These are phyloP conservation scores for Cairina moschata DNA, from an alignment of 2,113 vertebrate genomes.

Conservation along the genomic window DNA sequence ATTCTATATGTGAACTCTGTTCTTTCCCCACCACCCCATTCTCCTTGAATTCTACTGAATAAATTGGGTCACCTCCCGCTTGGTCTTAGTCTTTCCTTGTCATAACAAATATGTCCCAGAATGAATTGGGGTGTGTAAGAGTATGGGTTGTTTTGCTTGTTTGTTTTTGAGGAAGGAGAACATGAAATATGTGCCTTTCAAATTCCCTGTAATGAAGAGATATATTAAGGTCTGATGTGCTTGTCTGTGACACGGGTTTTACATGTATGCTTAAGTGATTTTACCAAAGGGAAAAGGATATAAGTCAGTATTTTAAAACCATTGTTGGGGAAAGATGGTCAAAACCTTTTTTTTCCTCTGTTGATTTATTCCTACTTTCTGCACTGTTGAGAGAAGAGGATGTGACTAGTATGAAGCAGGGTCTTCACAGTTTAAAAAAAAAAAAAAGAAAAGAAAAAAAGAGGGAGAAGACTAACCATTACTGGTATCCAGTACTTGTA, in stretches of 20 bases:
- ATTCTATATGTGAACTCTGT: neutral
- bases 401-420: neutral
- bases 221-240: neutral
- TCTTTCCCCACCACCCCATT: neutral
- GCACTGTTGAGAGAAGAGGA: neutral
- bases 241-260: neutral
- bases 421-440: neutral
- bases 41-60: neutral
- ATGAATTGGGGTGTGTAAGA: neutral
- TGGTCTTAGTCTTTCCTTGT: neutral
- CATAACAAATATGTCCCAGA: neutral
- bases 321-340: neutral
- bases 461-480: neutral
- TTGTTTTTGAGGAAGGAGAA: neutral
- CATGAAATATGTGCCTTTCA: neutral
- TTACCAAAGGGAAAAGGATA: neutral
- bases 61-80: neutral
- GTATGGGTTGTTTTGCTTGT: rapidly evolving
- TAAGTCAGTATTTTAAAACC: neutral
- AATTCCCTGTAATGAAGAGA: neutral
- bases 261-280: neutral
- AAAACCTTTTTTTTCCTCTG: rapidly evolving
- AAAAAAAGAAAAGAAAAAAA: neutral
- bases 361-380: neutral
- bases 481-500: neutral